Conservation (phyloP, 2,888 invertebrate species). For the Adelphocoris suturalis region DNA sequence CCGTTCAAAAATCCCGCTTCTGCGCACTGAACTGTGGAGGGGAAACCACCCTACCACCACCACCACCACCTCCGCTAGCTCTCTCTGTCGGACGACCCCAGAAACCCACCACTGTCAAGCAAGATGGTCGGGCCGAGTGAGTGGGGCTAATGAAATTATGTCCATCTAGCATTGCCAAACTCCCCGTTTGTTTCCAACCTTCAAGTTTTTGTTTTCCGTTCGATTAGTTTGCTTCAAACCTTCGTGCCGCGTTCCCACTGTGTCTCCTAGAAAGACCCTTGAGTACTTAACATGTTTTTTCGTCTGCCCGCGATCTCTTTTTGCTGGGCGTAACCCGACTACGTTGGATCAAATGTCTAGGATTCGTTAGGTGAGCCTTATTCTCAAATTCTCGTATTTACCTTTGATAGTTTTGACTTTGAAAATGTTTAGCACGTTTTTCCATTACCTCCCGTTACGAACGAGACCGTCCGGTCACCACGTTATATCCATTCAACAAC, state of each 20-base stretch:
- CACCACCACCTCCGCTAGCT: neutral
- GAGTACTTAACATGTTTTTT: conserved; percentile 29
- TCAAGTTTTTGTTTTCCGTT: conserved; percentile 35
- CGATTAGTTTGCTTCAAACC: conserved; percentile 46
- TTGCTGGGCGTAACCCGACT: conserved; percentile 66
- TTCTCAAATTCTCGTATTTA: neutral
- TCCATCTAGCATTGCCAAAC: conserved; percentile 62
- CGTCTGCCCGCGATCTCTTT: neutral
- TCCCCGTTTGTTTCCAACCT: conserved; percentile 66
- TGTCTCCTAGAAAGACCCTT: neutral
- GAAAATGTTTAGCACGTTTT: neutral
- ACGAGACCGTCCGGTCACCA: neutral
- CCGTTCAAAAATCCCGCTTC: conserved; percentile 37
- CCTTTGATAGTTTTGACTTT: neutral
- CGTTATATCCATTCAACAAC: conserved; percentile 19
- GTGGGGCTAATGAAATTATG: conserved; percentile 70
- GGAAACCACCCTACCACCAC: neutral
- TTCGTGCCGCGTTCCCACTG: conserved; percentile 10
- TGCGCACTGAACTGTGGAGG: neutral
- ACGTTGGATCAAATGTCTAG: conserved; percentile 66
- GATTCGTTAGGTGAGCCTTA: conserved; percentile 54
- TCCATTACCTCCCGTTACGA: neutral
- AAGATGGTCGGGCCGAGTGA: conserved; percentile 63
- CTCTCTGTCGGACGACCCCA: conserved; percentile 40
- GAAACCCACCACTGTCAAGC: conserved; percentile 39